A percentile compares a stretch with the other conserved stretches of the same genome.
phyloP scores from a whole-genome alignment of 2,113 vertebrate species.

The Bufo gargarizans region DNA sequence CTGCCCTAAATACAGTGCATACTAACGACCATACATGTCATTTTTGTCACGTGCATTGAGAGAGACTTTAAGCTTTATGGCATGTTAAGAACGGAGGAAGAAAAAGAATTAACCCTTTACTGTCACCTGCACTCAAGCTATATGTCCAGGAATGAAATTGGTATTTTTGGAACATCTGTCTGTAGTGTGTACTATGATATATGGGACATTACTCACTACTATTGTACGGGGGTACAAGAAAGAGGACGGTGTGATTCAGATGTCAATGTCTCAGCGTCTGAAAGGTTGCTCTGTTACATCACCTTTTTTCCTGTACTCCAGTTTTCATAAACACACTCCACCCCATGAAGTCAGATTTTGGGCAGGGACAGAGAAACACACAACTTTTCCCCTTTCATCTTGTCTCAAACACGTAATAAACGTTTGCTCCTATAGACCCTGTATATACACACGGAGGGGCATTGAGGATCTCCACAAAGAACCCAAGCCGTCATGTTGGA shows the following conservation, averaged over 20 bases:
- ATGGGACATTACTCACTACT: background rate
- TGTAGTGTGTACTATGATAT: background rate
- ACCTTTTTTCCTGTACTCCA: conserved; percentile 23
- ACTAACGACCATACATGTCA: background rate
- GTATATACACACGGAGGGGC: background rate
- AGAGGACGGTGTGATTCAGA: background rate
- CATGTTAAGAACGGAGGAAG: background rate
- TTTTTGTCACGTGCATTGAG: background rate
- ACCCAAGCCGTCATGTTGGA: too few species aligned
- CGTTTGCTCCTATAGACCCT: background rate
- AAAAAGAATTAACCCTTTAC: background rate
- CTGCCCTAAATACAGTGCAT: background rate
- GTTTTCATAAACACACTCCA: conserved; percentile 1
- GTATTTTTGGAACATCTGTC: background rate
- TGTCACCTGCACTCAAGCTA: background rate
- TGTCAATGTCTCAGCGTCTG: background rate
- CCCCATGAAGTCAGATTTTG: conserved; percentile 3
- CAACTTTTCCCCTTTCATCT: background rate
- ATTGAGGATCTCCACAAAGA: too few species aligned
- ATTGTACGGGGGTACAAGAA: too few species aligned
- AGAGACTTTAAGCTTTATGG: background rate
- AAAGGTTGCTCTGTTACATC: conserved; percentile 4
- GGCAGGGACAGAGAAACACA: background rate
- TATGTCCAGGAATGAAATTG: background rate
- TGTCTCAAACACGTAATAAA: background rate